Evolutionary conservation across 2,888 invertebrate genomes (phyloP), one percentile per base, ranked within the genome.

Genomic region (Brenthis hecate): DNA sequence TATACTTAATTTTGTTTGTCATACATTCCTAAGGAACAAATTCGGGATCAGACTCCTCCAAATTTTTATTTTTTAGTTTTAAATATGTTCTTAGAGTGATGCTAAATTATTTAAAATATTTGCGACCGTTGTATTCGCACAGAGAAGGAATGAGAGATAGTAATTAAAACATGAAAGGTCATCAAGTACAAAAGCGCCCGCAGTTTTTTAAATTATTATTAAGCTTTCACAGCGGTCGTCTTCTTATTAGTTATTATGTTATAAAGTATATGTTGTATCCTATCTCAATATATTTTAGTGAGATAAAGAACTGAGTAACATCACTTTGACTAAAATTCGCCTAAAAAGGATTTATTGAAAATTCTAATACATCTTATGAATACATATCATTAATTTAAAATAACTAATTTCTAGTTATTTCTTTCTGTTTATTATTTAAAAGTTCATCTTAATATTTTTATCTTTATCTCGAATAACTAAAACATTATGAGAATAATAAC

Each of bases 1-100:
- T 62, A 51, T 19, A 23, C 11, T 14, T 23, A 32, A 53, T 32
- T 54, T 62, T 53, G 53, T 54, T 36, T 54, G 36, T 62, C 36
- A 62, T 54, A 54, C 62, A 53, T 62, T 62, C 50, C 14, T 62
- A 53, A 62, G 53, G 62, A 54, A 62, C 54, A 54, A 36, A 62
- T 36, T 54, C 6, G 14, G n/a, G 51, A 16, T 16, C 16, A 3
- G n/a, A n/a, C 28, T 28, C 3, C 28, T 28, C 5, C 28, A 4
- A 4, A 4, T 28, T 28, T 28, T 28, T 28, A 28, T 28, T 0
- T 28, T 28, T 28, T 28, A 28, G 28, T 28, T 28, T 28, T 36
- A 36, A 54, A 51, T 53, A 14, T 53, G 36, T 62, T 62, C 54
- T 36, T 62, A 32, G n/a, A 53, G 19, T 53, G 2, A 53, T 54